phyloP scores from a whole-genome alignment of 2,888 invertebrate species.

The Lycia hirtaria region DNA sequence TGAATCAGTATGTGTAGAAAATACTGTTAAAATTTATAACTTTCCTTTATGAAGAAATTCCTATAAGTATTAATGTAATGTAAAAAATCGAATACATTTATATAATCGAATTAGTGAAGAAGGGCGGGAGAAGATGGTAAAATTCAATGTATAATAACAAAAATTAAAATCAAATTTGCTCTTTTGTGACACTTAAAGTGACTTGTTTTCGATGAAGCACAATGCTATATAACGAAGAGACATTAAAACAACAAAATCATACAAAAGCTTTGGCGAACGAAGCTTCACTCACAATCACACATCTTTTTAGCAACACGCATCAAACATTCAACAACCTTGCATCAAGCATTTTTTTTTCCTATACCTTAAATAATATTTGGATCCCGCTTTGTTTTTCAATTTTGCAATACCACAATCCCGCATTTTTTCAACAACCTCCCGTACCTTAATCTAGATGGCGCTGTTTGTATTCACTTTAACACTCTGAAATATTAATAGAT shows the following conservation, averaged over 20 bases:
- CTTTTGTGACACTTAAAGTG: conserved; percentile 74
- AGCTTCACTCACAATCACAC: conserved; percentile 56
- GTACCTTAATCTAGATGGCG: conserved; percentile 31
- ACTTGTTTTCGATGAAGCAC: conserved; percentile 64
- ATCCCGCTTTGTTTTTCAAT: conserved; percentile 30
- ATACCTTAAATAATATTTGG: conserved; percentile 45
- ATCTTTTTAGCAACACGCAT: conserved; percentile 45
- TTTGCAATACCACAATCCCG: conserved; percentile 14
- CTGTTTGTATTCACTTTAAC: conserved; percentile 10
- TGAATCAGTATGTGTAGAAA: background rate
- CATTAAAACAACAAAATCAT: conserved; percentile 37
- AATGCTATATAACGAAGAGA: conserved; percentile 41
- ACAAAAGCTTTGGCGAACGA: conserved; percentile 64
- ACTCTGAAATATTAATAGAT: conserved; percentile 18
- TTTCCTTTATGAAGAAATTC: no score
- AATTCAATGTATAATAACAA: background rate
- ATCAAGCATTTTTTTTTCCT: conserved; percentile 35
- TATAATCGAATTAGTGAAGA: no score
- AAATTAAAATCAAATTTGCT: background rate
- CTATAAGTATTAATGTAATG: no score
- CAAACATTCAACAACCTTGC: conserved; percentile 42
- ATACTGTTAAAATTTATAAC: no score
- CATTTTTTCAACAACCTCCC: conserved; percentile 1
- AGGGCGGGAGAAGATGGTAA: background rate
- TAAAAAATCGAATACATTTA: no score